A percentile compares a stretch with the other conserved stretches of the same genome.
Evolutionary conservation across 2,113 vertebrate species (phyloP).

Genomic region (Vireo altiloquus): DNA sequence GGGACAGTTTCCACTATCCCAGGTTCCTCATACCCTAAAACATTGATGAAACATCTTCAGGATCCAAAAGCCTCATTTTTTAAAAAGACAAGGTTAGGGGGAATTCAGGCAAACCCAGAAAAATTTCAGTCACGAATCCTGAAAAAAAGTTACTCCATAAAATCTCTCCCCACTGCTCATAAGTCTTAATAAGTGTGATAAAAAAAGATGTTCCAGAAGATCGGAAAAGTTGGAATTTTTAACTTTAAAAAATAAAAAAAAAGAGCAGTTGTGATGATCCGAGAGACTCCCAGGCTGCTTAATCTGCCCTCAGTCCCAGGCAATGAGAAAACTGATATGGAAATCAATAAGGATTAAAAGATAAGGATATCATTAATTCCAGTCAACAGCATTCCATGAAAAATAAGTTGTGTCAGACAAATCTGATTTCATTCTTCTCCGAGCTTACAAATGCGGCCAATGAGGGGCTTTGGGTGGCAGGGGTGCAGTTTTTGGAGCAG

Average conservation of each 20-base stretch:
- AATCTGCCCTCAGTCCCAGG: not conserved
- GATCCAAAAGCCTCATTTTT: not conserved
- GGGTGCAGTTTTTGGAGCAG: not conserved
- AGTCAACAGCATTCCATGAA: not conserved
- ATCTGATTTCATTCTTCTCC: slow-evolving; percentile 9
- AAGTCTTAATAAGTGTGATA: not conserved
- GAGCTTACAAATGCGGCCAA: not conserved
- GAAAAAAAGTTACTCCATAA: not conserved
- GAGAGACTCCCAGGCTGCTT: not conserved
- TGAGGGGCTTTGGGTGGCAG: not conserved
- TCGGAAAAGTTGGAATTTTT: not conserved
- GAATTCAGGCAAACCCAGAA: not conserved
- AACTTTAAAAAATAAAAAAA: not conserved
- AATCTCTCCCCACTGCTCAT: not conserved
- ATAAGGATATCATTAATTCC: slow-evolving; percentile 10
- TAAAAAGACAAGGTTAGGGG: too few relatives aligned
- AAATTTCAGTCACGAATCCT: not conserved
- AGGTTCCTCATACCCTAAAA: not conserved
- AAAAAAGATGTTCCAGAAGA: not conserved
- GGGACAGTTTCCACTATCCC: not conserved
- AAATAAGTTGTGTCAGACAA: not conserved
- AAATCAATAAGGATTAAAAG: slow-evolving; percentile 33
- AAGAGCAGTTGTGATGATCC: not conserved
- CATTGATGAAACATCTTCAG: not conserved
- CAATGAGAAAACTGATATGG: not conserved